These are phyloP conservation scores for Odontamblyopus rebecca DNA, from an alignment of 2,797 vertebrate species.

Conservation along the genomic window DNA sequence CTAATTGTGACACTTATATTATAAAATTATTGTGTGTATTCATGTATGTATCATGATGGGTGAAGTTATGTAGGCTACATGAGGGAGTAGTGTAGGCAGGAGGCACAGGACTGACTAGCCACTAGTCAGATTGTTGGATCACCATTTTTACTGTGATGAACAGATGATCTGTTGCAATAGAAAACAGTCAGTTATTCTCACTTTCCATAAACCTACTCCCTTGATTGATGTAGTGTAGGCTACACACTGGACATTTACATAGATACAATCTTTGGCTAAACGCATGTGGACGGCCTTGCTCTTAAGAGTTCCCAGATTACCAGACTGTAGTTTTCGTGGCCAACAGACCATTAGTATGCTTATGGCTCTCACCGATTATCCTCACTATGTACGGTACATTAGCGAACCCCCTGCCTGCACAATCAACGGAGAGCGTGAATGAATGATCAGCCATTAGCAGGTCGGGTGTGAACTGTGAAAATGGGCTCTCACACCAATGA, in stretches of 20 bases:
- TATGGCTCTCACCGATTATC: constrained; percentile 75
- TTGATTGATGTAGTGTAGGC: background rate
- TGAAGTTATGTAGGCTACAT: too few relatives aligned
- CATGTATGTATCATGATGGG: too few relatives aligned
- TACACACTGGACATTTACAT: background rate
- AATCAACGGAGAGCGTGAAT: constrained; percentile 78
- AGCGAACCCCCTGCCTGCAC: constrained; percentile 75
- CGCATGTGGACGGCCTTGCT: constrained; percentile 27
- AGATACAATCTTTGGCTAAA: constrained; percentile 4
- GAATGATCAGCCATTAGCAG: constrained; percentile 81
- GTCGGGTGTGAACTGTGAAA: constrained; percentile 80
- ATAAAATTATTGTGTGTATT: too few relatives aligned
- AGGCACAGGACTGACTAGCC: background rate
- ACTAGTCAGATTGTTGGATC: background rate
- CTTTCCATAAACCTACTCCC: background rate
- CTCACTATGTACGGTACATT: constrained; percentile 74
- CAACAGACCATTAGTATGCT: constrained; percentile 73
- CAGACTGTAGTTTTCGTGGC: constrained; percentile 69
- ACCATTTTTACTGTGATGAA: background rate
- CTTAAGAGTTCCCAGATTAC: constrained; percentile 54
- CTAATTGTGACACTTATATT: too few relatives aligned
- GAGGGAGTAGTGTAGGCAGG: background rate
- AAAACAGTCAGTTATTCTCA: background rate
- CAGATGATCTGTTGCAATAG: background rate
- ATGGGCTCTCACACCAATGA: constrained; percentile 80